Percentiles rank a stretch among this genome's conserved stretches.
Conservation (phyloP, 2,888 invertebrate species). For the Apoda limacodes region DNA sequence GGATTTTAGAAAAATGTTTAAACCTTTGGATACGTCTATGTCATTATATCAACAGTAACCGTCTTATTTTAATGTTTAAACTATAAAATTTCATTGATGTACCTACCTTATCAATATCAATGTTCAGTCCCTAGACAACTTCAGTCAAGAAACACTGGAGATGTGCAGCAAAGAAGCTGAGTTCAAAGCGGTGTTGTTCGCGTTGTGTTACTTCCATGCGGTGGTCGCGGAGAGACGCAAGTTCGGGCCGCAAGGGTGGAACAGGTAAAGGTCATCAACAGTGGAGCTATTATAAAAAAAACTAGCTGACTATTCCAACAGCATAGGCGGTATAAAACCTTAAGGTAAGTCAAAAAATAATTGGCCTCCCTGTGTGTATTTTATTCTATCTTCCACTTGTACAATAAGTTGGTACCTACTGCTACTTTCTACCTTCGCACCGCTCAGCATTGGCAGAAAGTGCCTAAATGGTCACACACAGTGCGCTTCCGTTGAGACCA, state of each 20-base stretch:
- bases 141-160: slow-evolving; percentile 92
- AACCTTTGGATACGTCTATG: too few species aligned
- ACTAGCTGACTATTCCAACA: neutral
- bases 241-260: slow-evolving; percentile 96
- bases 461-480: too few species aligned
- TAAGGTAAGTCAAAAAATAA: too few species aligned
- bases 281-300: neutral
- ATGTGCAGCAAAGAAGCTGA: slow-evolving; percentile 94
- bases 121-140: slow-evolving; percentile 84
- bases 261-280: slow-evolving; percentile 54
- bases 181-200: slow-evolving; percentile 90
- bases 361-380: too few species aligned
- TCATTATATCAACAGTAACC: neutral
- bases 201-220: slow-evolving; percentile 95
- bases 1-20: too few species aligned
- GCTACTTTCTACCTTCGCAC: too few species aligned
- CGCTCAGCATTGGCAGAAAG: too few species aligned
- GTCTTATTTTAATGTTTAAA: neutral
- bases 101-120: slow-evolving; percentile 1
- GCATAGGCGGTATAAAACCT: too few species aligned
- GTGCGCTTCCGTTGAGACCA: too few species aligned
- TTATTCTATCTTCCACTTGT: too few species aligned
- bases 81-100: slow-evolving; percentile 5
- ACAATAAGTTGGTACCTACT: too few species aligned
- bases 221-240: slow-evolving; percentile 92